phyloP scores from a whole-genome alignment of 2,113 vertebrate species.

The Ictalurus furcatus region DNA sequence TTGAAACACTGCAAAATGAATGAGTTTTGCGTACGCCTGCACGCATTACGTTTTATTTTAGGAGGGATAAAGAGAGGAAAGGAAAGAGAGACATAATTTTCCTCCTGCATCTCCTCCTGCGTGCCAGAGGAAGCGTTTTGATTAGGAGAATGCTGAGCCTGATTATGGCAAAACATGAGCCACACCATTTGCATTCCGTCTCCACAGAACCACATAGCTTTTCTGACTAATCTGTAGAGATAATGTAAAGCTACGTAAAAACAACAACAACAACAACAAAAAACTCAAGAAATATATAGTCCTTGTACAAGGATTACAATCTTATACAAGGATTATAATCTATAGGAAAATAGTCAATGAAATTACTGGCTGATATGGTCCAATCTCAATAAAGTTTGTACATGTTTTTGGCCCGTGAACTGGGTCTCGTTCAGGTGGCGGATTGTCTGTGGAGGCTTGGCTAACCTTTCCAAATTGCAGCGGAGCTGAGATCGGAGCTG shows the following conservation, averaged over 20 bases:
- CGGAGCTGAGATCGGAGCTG: too few relatives aligned
- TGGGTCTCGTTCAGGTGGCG: too few relatives aligned
- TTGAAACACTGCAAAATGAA: not conserved
- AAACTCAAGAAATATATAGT: not conserved
- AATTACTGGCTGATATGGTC: too few relatives aligned
- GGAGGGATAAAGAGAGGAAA: not conserved
- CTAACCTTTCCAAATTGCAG: not conserved
- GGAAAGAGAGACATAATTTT: not conserved
- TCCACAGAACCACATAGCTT: not conserved
- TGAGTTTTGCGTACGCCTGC: not conserved
- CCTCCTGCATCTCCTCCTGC: not conserved
- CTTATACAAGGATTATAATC: not conserved
- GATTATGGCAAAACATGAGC: not conserved
- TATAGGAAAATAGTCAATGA: not conserved
- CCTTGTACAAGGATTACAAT: not conserved
- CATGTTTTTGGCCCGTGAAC: too few relatives aligned
- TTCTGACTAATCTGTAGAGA: not conserved
- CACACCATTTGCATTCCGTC: constrained; percentile 14
- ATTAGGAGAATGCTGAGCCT: constrained; percentile 26
- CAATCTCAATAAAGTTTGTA: too few relatives aligned
- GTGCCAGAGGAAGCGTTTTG: constrained; percentile 28
- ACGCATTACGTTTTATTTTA: not conserved
- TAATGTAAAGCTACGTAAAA: not conserved
- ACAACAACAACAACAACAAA: not conserved
- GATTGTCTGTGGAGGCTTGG: too few relatives aligned